Percentiles rank a stretch among this genome's conserved stretches.
These are phyloP conservation scores for Mythimna ferrago DNA, from an alignment of 2,888 invertebrate species.

Conservation along the genomic window DNA sequence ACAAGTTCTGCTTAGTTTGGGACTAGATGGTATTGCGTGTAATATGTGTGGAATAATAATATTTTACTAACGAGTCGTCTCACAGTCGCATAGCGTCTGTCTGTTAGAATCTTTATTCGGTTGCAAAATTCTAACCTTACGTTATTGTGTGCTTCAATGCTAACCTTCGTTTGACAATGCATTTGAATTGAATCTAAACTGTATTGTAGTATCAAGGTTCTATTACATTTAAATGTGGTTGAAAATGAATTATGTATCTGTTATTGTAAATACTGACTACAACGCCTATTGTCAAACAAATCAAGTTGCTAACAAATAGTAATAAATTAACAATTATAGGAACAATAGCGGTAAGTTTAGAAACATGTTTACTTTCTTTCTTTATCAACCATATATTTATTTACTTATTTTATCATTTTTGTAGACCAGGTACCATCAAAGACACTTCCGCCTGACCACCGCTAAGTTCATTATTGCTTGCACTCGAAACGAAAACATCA, in stretches of 20 bases:
- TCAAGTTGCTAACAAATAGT: slow-evolving; percentile 10
- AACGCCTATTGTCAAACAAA: slow-evolving; percentile 7
- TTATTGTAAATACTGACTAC: slow-evolving; percentile 3
- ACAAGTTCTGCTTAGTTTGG: too few species aligned
- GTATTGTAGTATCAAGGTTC: slow-evolving; percentile 44
- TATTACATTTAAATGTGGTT: slow-evolving; percentile 38
- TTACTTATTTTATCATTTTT: too few species aligned
- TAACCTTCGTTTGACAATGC: slow-evolving; percentile 47
- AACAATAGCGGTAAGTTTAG: neutral
- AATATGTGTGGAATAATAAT: too few species aligned
- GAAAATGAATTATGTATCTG: slow-evolving; percentile 29
- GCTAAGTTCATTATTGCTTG: too few species aligned
- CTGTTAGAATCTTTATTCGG: neutral
- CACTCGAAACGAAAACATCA: too few species aligned
- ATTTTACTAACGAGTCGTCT: too few species aligned
- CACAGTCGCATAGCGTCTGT: neutral
- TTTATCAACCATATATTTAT: too few species aligned
- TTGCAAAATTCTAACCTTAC: slow-evolving; percentile 40
- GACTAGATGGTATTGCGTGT: too few species aligned
- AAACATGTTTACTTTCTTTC: too few species aligned
- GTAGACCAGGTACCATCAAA: too few species aligned
- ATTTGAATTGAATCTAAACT: slow-evolving; percentile 39
- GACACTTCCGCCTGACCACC: too few species aligned
- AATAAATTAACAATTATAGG: neutral
- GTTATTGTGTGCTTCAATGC: slow-evolving; percentile 27